Base-by-base conservation (phyloP, 2,797 vertebrate genomes). In the Chaetodon trifasciatus region DNA sequence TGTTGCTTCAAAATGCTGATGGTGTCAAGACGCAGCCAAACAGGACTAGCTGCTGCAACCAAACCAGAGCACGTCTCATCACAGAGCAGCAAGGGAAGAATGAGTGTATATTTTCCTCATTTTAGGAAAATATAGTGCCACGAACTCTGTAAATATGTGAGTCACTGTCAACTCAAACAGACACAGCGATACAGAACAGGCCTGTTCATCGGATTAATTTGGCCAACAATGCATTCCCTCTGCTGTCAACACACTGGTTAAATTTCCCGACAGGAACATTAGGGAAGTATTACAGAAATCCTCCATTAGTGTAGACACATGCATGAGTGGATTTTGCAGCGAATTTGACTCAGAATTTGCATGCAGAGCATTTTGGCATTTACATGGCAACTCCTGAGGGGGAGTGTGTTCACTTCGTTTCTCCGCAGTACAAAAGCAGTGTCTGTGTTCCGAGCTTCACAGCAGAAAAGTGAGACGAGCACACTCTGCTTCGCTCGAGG, bases 1-100 rank as follows among this genome's bases (percentile, higher is more conserved):
- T 49, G 6, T 39, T 52, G 62, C 0, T 24, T 75, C 19, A 42
- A 67, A 58, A 40, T 32, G 17, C 42, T 58, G 35, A 37, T 23
- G 53, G 53, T 58, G 53, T 47, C 21, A 21, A 58, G n/a, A 47
- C 58, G 63, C 53, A 66, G 53, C 53, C 44, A 57, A 66, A 42
- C 42, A 49, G 52, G 40, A 39, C 16, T 2, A 74, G 11, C 28
- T 0, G 28, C 10, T 7, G 40, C 6, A 47, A 49, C 6, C 47
- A 42, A 10, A 19, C 47, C 37, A 40, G 32, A 13, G 13, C 46
- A 10, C 35, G 17, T 6, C 46, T 40, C 64, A 42, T 13, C 39
- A 7, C 13, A 46, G 19, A 68, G 35, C 35, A 60, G 11, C 17
- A 19, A 49, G 46, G 13, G 8, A 11, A 32, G 1, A 49, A 2